Conservation (phyloP, 2,888 invertebrate genomes). For the Diplazon laetatorius region DNA sequence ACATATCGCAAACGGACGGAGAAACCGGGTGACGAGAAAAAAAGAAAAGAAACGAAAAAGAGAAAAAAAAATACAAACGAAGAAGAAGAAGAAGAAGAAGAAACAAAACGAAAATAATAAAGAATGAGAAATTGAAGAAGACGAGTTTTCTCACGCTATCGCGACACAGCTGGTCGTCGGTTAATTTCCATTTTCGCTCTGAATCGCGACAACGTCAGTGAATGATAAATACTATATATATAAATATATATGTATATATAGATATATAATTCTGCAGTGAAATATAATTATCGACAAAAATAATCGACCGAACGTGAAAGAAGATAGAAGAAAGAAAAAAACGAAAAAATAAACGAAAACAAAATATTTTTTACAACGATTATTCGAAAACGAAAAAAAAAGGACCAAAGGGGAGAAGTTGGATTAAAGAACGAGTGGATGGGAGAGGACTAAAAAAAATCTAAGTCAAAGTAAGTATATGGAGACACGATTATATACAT, state of each 20-base stretch:
- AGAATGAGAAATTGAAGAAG: slow-evolving; percentile 30
- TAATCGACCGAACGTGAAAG: not conserved
- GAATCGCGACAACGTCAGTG: not conserved
- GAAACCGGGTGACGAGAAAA: slow-evolving; percentile 24
- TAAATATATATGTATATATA: too few species aligned
- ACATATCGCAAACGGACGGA: slow-evolving; percentile 21
- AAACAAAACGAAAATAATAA: slow-evolving; percentile 11
- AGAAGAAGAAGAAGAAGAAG: slow-evolving; percentile 32
- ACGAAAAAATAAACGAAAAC: not conserved
- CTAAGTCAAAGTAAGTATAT: slow-evolving; percentile 34
- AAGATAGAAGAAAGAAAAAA: not conserved
- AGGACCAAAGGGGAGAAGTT: slow-evolving; percentile 37
- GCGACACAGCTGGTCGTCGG: slow-evolving; percentile 33
- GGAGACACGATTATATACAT: not conserved
- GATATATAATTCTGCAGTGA: too few species aligned
- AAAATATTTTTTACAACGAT: not conserved
- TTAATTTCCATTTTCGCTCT: not conserved
- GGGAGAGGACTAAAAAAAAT: slow-evolving; percentile 27
- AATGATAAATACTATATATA: too few species aligned
- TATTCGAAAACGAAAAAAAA: slow-evolving; percentile 26
- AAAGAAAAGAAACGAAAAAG: slow-evolving; percentile 7
- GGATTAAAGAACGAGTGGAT: slow-evolving; percentile 1
- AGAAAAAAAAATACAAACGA: slow-evolving; percentile 8
- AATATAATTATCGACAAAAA: not conserved
- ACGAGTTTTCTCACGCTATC: slow-evolving; percentile 56